Conservation (phyloP, 2,888 invertebrate genomes). For the Hypomecis atomaria region DNA sequence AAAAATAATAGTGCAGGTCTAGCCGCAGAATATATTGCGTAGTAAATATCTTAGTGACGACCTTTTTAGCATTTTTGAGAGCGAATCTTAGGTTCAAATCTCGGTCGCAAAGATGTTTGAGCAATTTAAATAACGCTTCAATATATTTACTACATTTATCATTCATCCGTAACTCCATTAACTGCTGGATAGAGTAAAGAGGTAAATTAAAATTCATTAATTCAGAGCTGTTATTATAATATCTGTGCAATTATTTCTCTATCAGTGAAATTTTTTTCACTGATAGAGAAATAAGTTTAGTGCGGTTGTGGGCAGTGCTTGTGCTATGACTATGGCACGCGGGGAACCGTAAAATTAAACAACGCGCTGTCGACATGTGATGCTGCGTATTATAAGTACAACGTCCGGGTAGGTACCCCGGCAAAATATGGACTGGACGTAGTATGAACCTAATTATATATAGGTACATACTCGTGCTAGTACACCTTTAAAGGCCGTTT, state of each 20-base stretch:
- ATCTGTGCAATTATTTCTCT: too few relatives aligned
- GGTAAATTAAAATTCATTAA: too few relatives aligned
- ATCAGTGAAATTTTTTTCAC: slow-evolving; percentile 2
- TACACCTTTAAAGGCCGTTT: too few relatives aligned
- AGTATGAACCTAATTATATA: neutral
- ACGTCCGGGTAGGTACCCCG: neutral
- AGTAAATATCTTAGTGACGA: neutral
- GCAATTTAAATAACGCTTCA: too few relatives aligned
- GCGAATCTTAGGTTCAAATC: too few relatives aligned
- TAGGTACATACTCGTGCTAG: too few relatives aligned
- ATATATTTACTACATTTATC: too few relatives aligned
- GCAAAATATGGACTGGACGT: neutral
- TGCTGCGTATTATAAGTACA: slow-evolving; percentile 19
- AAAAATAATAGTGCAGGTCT: slow-evolving; percentile 31
- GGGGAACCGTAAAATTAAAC: slow-evolving; percentile 60
- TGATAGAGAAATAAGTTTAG: slow-evolving; percentile 20
- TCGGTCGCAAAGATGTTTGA: too few relatives aligned
- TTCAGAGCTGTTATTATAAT: too few relatives aligned
- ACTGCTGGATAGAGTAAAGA: too few relatives aligned
- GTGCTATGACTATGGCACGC: slow-evolving; percentile 57
- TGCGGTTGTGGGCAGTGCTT: slow-evolving; percentile 40
- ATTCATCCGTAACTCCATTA: too few relatives aligned
- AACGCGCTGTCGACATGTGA: slow-evolving; percentile 49
- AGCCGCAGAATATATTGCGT: neutral
- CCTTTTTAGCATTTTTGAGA: neutral